phyloP scores from a whole-genome alignment of 2,888 invertebrate species.

The Amblyjoppa proteus region DNA sequence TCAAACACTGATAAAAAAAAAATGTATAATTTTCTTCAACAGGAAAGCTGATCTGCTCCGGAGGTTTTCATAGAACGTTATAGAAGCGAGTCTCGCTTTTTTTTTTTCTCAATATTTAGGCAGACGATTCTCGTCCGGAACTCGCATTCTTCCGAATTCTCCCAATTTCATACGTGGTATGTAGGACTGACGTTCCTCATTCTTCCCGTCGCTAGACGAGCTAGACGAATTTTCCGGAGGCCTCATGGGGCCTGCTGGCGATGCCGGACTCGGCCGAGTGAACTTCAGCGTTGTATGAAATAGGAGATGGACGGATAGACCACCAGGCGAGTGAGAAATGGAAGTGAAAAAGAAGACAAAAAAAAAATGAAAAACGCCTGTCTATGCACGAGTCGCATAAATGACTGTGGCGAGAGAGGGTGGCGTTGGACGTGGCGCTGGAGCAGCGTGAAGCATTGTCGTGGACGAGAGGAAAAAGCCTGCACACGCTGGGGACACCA shows the following conservation, averaged over 20 bases:
- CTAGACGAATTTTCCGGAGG: slow-evolving; percentile 48
- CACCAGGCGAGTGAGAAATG: slow-evolving; percentile 40
- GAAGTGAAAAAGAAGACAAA: slow-evolving; percentile 37
- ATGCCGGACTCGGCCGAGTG: slow-evolving; percentile 54
- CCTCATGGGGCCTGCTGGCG: slow-evolving; percentile 56
- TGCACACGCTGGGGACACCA: slow-evolving; percentile 64
- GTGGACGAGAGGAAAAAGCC: slow-evolving; percentile 53
- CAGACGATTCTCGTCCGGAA: slow-evolving; percentile 7
- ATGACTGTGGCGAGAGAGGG: slow-evolving; percentile 67
- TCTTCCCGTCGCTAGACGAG: slow-evolving; percentile 37
- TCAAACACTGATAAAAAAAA: no score
- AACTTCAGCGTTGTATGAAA: slow-evolving; percentile 46
- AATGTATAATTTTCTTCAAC: no score
- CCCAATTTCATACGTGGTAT: slow-evolving; percentile 28
- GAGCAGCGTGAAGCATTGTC: slow-evolving; percentile 67
- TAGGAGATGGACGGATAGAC: slow-evolving; percentile 33
- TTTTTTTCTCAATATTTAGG: slow-evolving; percentile 1
- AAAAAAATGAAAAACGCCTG: slow-evolving; percentile 54
- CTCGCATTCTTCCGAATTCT: not conserved
- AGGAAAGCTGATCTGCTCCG: no score
- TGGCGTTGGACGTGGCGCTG: slow-evolving; percentile 19
- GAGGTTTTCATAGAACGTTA: no score
- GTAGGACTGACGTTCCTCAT: slow-evolving; percentile 42
- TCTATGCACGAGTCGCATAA: slow-evolving; percentile 66
- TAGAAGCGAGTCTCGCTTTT: not conserved